These are phyloP conservation scores for Sarcoramphus papa DNA, from an alignment of 2,797 vertebrate genomes.

Conservation along the genomic window DNA sequence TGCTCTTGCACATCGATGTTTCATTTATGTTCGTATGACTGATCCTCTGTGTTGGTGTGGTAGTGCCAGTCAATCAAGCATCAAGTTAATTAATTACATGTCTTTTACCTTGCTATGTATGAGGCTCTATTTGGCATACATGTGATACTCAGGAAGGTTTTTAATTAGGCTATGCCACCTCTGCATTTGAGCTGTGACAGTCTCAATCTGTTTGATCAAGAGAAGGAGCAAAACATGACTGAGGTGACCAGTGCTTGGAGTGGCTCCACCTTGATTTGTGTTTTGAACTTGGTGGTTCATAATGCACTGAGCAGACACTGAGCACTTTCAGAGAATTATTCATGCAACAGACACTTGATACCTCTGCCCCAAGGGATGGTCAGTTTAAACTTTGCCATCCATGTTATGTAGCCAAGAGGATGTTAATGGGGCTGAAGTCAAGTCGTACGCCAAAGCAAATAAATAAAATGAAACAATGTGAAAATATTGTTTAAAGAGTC, in stretches of 20 bases:
- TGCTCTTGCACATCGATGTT: neutral
- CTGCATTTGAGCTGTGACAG: neutral
- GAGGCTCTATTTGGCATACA: neutral
- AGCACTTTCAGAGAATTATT: neutral
- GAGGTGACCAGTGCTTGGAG: neutral
- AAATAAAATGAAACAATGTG: neutral
- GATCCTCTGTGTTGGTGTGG: neutral
- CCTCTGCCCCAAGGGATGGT: neutral
- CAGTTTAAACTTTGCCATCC: neutral
- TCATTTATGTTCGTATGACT: neutral
- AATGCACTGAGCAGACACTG: neutral
- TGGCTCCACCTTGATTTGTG: neutral
- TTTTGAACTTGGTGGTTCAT: neutral
- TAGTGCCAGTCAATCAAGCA: neutral
- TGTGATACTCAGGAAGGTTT: neutral
- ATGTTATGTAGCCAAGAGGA: neutral
- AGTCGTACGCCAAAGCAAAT: neutral
- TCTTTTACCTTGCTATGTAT: neutral
- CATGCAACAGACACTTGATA: neutral
- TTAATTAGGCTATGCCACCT: neutral
- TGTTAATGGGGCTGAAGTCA: neutral
- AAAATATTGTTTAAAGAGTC: neutral
- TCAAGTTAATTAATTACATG: neutral
- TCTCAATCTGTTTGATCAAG: neutral
- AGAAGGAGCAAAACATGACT: neutral